These are phyloP conservation scores for Nymphalis urticae DNA, from an alignment of 2,888 invertebrate species.

Conservation along the genomic window DNA sequence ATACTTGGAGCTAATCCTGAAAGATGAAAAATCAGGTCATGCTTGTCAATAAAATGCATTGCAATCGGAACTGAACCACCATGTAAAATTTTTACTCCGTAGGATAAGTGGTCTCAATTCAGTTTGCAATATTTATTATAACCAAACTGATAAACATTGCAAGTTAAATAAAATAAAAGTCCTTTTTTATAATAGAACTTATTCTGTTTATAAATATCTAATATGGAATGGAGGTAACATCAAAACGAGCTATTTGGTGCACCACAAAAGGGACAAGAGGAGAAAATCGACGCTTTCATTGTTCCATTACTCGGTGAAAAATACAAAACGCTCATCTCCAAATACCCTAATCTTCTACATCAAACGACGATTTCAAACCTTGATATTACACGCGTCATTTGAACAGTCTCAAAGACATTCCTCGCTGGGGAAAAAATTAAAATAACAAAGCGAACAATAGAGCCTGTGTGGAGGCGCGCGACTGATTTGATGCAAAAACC, in stretches of 20 bases:
- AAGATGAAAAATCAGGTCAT: too few species aligned
- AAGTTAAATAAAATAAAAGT: too few species aligned
- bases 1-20: too few species aligned
- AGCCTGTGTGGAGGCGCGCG: constrained; percentile 46
- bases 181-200: too few species aligned
- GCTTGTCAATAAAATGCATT: too few species aligned
- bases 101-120: too few species aligned
- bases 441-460: constrained; percentile 73
- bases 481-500: constrained; percentile 55
- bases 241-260: constrained; percentile 51
- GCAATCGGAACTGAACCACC: too few species aligned
- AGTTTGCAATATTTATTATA: too few species aligned
- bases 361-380: constrained; percentile 71
- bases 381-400: constrained; percentile 80
- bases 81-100: too few species aligned
- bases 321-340: constrained; percentile 62
- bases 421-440: constrained; percentile 71
- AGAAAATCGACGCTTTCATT: constrained; percentile 60
- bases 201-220: too few species aligned
- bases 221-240: constrained; percentile 35
- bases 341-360: constrained; percentile 76
- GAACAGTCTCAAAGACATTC: constrained; percentile 80
- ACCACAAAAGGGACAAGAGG: constrained; percentile 62
- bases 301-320: constrained; percentile 62
- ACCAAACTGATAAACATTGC: too few species aligned